Percentiles rank a stretch among this genome's conserved stretches.
These are phyloP conservation scores for Xyliphius kryptos DNA, from an alignment of 2,113 vertebrate species.

Conservation along the genomic window DNA sequence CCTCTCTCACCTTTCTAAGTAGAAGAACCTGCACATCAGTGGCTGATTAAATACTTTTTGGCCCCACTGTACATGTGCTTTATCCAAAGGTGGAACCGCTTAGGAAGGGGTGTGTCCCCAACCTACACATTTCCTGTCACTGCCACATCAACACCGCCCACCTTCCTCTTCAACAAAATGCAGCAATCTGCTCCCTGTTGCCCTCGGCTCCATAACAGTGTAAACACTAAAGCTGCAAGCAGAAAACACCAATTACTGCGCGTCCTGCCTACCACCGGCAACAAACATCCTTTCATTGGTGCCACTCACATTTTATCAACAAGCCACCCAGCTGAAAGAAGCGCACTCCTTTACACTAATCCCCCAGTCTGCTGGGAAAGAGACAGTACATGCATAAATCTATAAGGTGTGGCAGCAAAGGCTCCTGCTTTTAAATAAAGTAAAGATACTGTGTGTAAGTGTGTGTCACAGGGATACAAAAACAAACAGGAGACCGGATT, in stretches of 20 bases:
- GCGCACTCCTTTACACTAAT: too few species aligned
- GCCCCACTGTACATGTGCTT: too few species aligned
- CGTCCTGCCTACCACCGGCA: conserved; percentile 49
- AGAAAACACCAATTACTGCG: conserved; percentile 56
- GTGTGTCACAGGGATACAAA: not conserved
- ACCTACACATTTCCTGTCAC: too few species aligned
- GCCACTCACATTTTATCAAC: conserved; percentile 38
- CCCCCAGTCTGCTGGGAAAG: too few species aligned
- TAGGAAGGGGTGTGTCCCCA: too few species aligned
- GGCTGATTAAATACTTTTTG: too few species aligned
- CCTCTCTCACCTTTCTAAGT: too few species aligned
- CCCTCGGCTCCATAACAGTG: too few species aligned
- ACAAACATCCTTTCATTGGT: conserved; percentile 52
- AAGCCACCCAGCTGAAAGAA: conserved; percentile 34
- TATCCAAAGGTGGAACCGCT: too few species aligned
- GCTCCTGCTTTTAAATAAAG: conserved; percentile 27
- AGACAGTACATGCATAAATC: conserved; percentile 33
- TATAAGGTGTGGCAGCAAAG: conserved; percentile 33
- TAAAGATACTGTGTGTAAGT: conserved; percentile 22
- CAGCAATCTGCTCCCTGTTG: conserved; percentile 36
- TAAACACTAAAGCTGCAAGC: too few species aligned
- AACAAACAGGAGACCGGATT: conserved; percentile 13
- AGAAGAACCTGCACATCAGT: too few species aligned
- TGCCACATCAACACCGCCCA: conserved; percentile 48
- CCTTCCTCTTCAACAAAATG: conserved; percentile 38